phyloP scores from a whole-genome alignment of 1,140 invertebrate genomes.

The Lepidurus apus region DNA sequence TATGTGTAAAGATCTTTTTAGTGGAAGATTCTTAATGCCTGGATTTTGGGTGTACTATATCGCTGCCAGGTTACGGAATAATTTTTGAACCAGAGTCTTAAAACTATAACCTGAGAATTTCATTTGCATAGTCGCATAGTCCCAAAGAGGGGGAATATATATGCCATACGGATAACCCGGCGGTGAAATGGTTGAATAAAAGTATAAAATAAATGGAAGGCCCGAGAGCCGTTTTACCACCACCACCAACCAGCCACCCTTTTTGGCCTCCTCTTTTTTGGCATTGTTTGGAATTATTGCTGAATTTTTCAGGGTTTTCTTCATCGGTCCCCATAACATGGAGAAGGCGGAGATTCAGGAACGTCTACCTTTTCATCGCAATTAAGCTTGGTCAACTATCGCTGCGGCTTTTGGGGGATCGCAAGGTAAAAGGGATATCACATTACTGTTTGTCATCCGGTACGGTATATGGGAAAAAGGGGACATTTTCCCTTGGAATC shows the following conservation, averaged over 20 bases:
- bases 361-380: slow-evolving; percentile 15
- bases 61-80: background rate
- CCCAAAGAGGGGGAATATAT: no score
- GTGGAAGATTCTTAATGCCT: no score
- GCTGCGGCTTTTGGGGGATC: background rate
- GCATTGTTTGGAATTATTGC: slow-evolving; percentile 12
- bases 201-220: background rate
- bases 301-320: background rate
- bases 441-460: no score
- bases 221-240: background rate
- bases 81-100: background rate
- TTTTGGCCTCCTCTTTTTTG: background rate
- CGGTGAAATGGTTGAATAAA: background rate
- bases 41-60: no score
- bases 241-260: background rate
- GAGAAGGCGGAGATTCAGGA: background rate
- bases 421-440: no score
- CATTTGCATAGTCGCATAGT: no score
- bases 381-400: slow-evolving; percentile 1
- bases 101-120: background rate
- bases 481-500: no score
- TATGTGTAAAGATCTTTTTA: no score
- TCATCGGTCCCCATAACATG: background rate
- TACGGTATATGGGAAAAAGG: no score
- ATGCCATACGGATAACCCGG: no score